Percentiles rank a stretch among this genome's conserved stretches.
phyloP scores from a whole-genome alignment of 2,113 vertebrate genomes.

The Macrotus californicus region DNA sequence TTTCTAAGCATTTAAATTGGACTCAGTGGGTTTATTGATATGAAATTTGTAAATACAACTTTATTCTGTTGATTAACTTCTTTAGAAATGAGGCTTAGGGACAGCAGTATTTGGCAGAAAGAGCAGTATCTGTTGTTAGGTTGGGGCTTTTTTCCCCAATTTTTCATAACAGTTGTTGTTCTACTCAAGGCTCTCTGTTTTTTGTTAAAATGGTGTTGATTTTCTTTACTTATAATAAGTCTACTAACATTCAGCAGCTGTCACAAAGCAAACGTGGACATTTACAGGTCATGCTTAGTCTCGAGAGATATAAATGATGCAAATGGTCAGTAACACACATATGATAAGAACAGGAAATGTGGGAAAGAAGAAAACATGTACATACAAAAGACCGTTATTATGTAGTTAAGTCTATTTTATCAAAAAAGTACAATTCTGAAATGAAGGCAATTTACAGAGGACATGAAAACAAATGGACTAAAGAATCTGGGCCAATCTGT shows the following conservation, averaged over 20 bases:
- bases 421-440: not conserved
- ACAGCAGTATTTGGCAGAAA: not conserved
- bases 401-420: not conserved
- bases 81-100: not conserved
- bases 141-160: not conserved
- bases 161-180: not conserved
- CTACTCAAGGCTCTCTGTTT: not conserved
- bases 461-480: not conserved
- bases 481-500: not conserved
- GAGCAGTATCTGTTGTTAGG: not conserved
- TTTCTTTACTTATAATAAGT: not conserved
- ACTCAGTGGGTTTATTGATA: not conserved
- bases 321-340: not conserved
- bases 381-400: not conserved
- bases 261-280: not conserved
- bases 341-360: not conserved
- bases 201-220: not conserved
- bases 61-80: not conserved
- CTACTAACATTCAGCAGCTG: not conserved
- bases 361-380: not conserved
- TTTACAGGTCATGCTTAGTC: not conserved
- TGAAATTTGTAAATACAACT: not conserved
- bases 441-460: not conserved
- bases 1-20: not conserved
- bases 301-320: not conserved